phyloP scores from a whole-genome alignment of 2,888 invertebrate genomes.

The Hydraecia micacea region DNA sequence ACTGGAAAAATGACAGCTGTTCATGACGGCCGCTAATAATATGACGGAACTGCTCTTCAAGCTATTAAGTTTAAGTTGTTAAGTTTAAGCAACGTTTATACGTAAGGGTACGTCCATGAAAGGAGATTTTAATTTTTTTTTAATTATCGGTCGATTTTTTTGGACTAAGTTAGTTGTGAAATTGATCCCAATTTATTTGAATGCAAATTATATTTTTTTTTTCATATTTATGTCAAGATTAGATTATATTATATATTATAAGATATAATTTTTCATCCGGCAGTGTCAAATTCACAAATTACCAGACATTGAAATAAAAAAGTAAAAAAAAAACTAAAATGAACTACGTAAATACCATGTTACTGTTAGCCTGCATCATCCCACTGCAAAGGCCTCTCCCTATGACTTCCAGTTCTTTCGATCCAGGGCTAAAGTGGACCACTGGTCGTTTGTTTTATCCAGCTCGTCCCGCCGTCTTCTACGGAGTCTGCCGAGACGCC shows the following conservation, averaged over 20 bases:
- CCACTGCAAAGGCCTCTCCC: no score
- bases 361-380: no score
- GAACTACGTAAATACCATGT: background rate
- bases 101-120: background rate
- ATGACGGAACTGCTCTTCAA: no score
- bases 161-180: background rate
- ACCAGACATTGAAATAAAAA: background rate
- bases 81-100: no score
- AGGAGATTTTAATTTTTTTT: background rate
- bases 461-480: no score
- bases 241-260: no score
- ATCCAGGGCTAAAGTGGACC: no score
- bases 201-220: background rate
- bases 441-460: no score
- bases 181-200: background rate
- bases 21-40: background rate
- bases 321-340: no score
- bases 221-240: background rate
- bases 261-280: background rate
- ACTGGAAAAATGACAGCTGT: background rate
- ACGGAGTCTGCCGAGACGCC: no score
- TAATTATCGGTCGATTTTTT: background rate
- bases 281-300: background rate
- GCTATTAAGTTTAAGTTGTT: no score
- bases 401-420: no score